phyloP scores from a whole-genome alignment of 2,888 invertebrate species.

The Orthosia incerta region DNA sequence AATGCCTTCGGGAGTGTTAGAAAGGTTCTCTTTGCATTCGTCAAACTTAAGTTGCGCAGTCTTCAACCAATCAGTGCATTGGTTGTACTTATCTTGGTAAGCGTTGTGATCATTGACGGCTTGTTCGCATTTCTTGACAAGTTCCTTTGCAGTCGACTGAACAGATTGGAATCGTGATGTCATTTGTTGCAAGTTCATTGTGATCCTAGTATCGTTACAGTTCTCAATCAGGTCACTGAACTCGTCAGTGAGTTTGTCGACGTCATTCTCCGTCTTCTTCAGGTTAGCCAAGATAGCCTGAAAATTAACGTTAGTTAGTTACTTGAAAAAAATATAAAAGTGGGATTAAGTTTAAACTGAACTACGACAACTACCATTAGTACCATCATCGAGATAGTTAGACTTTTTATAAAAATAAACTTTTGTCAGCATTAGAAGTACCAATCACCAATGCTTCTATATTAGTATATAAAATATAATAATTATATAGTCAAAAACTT shows the following conservation, averaged over 20 bases:
- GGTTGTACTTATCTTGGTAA: constrained; percentile 95
- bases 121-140: constrained; percentile 97
- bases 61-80: constrained; percentile 95
- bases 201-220: constrained; percentile 96
- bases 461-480: constrained; percentile 72
- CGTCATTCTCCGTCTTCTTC: constrained; percentile 96
- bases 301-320: constrained; percentile 65
- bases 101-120: constrained; percentile 95
- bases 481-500: constrained; percentile 53
- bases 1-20: constrained; percentile 93
- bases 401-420: constrained; percentile 48
- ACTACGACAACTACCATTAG: constrained; percentile 89
- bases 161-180: constrained; percentile 97
- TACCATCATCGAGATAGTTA: constrained; percentile 68
- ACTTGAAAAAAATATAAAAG: constrained; percentile 20
- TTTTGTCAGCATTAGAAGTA: constrained; percentile 71
- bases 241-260: constrained; percentile 96
- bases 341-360: constrained; percentile 78
- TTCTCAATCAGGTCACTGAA: constrained; percentile 96
- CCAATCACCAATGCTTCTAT: constrained; percentile 73
- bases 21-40: constrained; percentile 92
- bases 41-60: constrained; percentile 94
- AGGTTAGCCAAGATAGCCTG: constrained; percentile 95
- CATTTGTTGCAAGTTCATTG: constrained; percentile 97
- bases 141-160: constrained; percentile 96